phyloP scores from a whole-genome alignment of 2,797 vertebrate genomes.

The Hirundo rustica region DNA sequence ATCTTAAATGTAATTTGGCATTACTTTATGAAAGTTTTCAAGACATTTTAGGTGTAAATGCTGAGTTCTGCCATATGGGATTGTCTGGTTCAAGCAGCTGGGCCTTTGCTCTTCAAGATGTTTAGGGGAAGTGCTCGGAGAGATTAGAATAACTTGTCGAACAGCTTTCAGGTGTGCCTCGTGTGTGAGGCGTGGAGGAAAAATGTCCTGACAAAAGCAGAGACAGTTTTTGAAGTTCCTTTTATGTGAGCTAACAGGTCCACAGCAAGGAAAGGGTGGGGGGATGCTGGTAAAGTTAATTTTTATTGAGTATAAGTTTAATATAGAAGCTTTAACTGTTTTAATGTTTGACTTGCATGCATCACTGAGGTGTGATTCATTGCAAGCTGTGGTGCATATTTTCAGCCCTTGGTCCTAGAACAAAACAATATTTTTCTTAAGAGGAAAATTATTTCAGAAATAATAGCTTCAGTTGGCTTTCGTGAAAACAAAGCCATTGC shows the following conservation, averaged over 20 bases:
- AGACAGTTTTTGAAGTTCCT: slow-evolving; percentile 55
- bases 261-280: neutral
- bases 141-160: slow-evolving; percentile 60
- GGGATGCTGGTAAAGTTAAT: neutral
- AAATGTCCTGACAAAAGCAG: slow-evolving; percentile 45
- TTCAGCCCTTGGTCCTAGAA: slow-evolving; percentile 17
- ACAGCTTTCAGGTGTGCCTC: slow-evolving; percentile 47
- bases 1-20: neutral
- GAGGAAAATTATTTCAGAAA: slow-evolving; percentile 20
- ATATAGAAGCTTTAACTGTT: neutral
- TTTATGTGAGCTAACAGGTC: slow-evolving; percentile 29
- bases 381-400: neutral
- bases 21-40: neutral
- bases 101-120: neutral
- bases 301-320: neutral
- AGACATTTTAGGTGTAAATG: neutral
- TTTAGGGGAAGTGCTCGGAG: slow-evolving; percentile 21
- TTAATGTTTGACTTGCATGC: neutral
- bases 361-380: neutral
- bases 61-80: neutral
- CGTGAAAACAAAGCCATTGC: slow-evolving; percentile 3
- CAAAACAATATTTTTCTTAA: slow-evolving; percentile 18
- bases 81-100: neutral
- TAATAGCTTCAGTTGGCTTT: slow-evolving; percentile 2
- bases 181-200: slow-evolving; percentile 38